Evolutionary conservation across 1,140 invertebrate genomes (phyloP), one percentile per base, ranked within the genome.

Genomic region (Eulimnadia texana): DNA sequence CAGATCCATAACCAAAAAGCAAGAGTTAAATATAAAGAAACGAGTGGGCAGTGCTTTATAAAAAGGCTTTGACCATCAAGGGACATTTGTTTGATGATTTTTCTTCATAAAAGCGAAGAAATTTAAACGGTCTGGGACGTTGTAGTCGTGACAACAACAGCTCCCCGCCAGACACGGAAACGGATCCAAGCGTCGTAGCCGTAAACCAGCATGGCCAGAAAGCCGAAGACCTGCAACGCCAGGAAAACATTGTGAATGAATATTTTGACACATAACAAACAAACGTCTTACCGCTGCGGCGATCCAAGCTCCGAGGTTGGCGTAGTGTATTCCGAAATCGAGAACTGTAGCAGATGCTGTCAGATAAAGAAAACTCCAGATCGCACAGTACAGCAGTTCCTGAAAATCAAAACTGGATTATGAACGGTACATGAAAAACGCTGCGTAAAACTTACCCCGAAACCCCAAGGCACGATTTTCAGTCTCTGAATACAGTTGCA

Each of bases 191-290:
- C 55, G 42, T 58, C 55, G n/a, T 33, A 13, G 3, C 27, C 55
- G 42, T 58, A 58, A 16, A 58, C 55, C 11, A 58, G 1, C 55
- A 16, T 58, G 1, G 55, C 42, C 13, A 58, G 20, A 42, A 58
- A 58, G 55, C 55, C 55, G n/a, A 58, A 58, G 20, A 58, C 28
- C 55, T 58, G 20, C 16, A 58, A 58, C 19, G 24, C n/a, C n/a
- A n/a, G n/a, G n/a, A n/a, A n/a, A 42, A 58, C 23, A 58, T 49
- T 27, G 55, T 22, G 23, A 20, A 58, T 9, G 24, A 33, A 58
- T 58, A n/a, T 29, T 19, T 28, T 13, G 22, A 10, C 13, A 29
- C 19, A 29, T 16, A 3, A 58, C 19, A 58, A 24, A 19, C 22
- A 25, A 42, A 20, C 16, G 3, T 58, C n/a, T 58, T 58, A 58